A percentile compares a stretch with the other conserved stretches of the same genome.
Evolutionary conservation across 1,140 invertebrate genomes (phyloP).

Genomic region (Achatina immaculata): DNA sequence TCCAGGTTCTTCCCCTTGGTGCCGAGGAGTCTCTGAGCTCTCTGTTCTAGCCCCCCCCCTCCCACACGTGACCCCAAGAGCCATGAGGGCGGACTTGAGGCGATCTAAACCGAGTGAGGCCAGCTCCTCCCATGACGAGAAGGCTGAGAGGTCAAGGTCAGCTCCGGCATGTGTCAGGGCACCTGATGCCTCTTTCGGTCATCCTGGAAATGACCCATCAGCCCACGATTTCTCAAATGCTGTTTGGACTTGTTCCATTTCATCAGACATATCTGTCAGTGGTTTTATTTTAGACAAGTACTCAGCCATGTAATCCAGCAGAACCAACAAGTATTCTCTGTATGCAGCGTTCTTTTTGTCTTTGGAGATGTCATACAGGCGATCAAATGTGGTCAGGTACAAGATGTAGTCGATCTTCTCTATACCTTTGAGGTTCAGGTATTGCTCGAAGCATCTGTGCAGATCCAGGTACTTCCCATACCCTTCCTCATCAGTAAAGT

Average conservation of each 20-base stretch:
- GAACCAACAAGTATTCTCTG: constrained; percentile 73
- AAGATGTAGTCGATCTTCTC: constrained; percentile 97
- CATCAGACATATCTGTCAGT: constrained; percentile 20
- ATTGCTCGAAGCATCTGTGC: constrained; percentile 97
- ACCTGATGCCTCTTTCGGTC: constrained; percentile 96
- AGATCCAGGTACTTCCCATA: constrained; percentile 99
- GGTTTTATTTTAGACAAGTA: constrained; percentile 32
- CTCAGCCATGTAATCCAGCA: constrained; percentile 28
- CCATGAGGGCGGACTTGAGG: constrained; percentile 96
- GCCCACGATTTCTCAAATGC: constrained; percentile 93
- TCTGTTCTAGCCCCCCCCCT: constrained; percentile 94
- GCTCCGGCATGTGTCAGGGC: constrained; percentile 91
- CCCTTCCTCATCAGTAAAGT: constrained; percentile 99
- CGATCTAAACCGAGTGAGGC: constrained; percentile 96
- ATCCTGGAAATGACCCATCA: constrained; percentile 90
- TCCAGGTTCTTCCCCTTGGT: constrained; percentile 93
- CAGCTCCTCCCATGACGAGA: constrained; percentile 93
- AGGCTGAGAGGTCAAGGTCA: constrained; percentile 95
- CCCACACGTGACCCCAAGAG: constrained; percentile 97
- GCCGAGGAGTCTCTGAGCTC: constrained; percentile 93
- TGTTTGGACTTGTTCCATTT: constrained; percentile 82
- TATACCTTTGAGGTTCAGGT: constrained; percentile 96
- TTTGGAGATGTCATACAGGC: constrained; percentile 94
- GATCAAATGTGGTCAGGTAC: constrained; percentile 94
- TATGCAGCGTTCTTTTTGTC: constrained; percentile 96